Conservation (phyloP, 1,140 invertebrate species). For the Bombus sibiricus region DNA sequence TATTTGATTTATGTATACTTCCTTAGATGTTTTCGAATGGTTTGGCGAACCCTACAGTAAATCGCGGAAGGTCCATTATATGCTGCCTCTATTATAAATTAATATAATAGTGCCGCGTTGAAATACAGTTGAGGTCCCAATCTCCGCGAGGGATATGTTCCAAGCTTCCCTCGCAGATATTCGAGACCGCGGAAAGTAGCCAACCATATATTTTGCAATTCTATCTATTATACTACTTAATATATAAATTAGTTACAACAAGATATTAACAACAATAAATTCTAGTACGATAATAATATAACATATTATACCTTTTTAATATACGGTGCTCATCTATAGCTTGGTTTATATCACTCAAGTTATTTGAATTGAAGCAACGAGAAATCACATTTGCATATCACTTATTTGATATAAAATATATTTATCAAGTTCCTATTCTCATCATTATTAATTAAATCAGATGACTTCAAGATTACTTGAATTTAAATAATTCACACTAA, state of each 20-base stretch:
- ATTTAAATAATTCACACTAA: too few relatives aligned
- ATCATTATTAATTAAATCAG: not conserved
- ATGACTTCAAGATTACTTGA: too few relatives aligned
- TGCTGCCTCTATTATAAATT: not conserved
- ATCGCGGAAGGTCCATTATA: not conserved
- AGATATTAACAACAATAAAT: not conserved
- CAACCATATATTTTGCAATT: not conserved
- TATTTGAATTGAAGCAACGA: too few relatives aligned
- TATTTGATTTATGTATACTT: not conserved
- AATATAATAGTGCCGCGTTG: not conserved
- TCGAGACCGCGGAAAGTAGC: not conserved
- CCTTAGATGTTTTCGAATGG: not conserved
- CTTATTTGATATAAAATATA: not conserved
- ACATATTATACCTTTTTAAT: not conserved
- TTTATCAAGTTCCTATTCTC: not conserved
- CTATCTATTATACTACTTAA: not conserved
- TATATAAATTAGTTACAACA: not conserved
- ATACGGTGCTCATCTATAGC: not conserved
- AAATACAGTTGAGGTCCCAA: not conserved
- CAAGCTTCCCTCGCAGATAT: not conserved
- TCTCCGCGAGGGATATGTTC: not conserved
- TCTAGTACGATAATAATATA: not conserved
- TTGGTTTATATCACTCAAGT: too few relatives aligned
- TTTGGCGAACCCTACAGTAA: not conserved
- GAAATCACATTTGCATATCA: too few relatives aligned